Percentiles rank a stretch among this genome's conserved stretches.
Conservation (phyloP, 1,140 invertebrate species). For the Danaus melanippus region DNA sequence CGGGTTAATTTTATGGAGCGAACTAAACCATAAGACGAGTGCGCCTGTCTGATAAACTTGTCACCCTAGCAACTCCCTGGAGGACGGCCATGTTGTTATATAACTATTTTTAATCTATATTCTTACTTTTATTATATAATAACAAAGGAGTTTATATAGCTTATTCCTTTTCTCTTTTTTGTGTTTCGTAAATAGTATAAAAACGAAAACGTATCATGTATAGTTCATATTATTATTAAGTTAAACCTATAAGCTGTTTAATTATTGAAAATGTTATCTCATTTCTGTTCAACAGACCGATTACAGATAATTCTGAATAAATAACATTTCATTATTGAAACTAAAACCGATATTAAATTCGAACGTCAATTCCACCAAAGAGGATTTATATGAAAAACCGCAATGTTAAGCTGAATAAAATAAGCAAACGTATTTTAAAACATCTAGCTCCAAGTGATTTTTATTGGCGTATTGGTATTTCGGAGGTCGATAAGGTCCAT, state of each 20-base stretch:
- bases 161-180: too few species aligned
- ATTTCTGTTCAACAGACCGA: too few species aligned
- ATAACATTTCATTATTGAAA: conserved; percentile 21
- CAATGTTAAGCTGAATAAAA: conserved; percentile 41
- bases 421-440: conserved; percentile 8
- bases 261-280: too few species aligned
- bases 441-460: conserved; percentile 8
- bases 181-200: too few species aligned
- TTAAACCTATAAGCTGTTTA: too few species aligned
- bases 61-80: conserved; percentile 6
- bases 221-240: too few species aligned
- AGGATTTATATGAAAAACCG: conserved; percentile 65
- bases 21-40: conserved; percentile 19
- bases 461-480: conserved; percentile 10
- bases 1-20: conserved; percentile 11
- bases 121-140: too few species aligned
- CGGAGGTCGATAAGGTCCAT: conserved; percentile 9
- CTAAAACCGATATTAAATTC: conserved; percentile 57
- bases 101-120: too few species aligned
- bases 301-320: conserved; percentile 1
- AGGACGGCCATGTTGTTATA: conserved; percentile 1
- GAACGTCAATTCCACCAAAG: conserved; percentile 48
- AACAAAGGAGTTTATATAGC: too few species aligned
- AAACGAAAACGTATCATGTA: too few species aligned
- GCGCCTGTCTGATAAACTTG: conserved; percentile 14